These are phyloP conservation scores for Astatoreochromis straeleni DNA, from an alignment of 2,113 vertebrate species.

Conservation along the genomic window DNA sequence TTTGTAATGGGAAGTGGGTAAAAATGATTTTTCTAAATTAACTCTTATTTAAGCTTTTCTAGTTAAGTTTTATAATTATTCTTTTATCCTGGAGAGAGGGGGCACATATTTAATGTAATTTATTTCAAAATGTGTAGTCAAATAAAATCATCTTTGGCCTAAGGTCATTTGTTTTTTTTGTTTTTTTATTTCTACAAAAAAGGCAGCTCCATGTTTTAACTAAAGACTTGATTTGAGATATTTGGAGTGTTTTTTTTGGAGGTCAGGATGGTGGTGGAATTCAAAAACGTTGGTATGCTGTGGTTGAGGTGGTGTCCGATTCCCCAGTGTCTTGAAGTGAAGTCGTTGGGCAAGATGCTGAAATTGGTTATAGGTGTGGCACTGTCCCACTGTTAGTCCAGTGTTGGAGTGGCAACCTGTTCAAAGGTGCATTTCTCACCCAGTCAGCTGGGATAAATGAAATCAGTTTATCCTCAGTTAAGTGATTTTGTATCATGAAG, in stretches of 20 bases:
- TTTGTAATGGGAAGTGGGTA: neutral
- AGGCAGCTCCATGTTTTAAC: neutral
- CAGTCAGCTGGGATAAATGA: neutral
- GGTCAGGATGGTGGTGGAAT: neutral
- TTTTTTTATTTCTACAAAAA: neutral
- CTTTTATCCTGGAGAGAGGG: neutral
- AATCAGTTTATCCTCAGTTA: neutral
- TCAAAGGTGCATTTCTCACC: neutral
- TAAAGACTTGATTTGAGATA: neutral
- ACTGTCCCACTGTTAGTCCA: neutral
- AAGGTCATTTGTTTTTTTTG: neutral
- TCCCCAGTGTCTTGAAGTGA: neutral
- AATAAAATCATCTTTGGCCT: conserved; percentile 20
- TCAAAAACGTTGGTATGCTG: neutral
- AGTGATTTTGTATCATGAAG: neutral
- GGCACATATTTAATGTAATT: conserved; percentile 57
- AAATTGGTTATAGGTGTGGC: neutral
- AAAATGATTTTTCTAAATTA: conserved; percentile 1
- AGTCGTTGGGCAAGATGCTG: neutral
- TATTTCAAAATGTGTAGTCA: conserved; percentile 35
- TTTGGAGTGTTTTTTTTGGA: neutral
- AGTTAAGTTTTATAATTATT: conserved; percentile 13
- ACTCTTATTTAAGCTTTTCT: conserved; percentile 22
- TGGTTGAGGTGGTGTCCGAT: neutral
- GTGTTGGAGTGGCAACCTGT: neutral